Evolutionary conservation across 1,140 invertebrate genomes (phyloP).

Genomic region (Thaumetopoea pityocampa): DNA sequence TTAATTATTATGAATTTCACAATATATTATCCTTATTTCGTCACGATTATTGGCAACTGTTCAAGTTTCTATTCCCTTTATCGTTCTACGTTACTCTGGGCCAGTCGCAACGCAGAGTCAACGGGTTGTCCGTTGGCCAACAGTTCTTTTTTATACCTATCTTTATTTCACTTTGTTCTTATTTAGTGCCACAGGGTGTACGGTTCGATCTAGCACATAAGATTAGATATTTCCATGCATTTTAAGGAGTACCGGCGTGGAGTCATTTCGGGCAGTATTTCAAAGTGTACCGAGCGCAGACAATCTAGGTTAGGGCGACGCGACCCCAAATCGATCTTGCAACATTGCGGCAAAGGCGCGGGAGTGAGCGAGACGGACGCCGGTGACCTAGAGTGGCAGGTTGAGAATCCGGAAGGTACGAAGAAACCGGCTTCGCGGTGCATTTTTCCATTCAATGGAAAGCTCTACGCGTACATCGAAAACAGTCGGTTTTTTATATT

Average conservation of each 20-base stretch:
- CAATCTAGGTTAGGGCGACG: conserved; percentile 69
- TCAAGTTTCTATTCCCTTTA: no score
- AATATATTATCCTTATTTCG: no score
- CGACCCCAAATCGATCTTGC: conserved; percentile 59
- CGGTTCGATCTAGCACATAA: no score
- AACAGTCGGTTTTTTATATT: conserved; percentile 43
- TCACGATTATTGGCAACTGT: no score
- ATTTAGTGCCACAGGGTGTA: no score
- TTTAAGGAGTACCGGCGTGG: conserved; percentile 12
- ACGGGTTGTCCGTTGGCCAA: no score
- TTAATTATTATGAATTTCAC: no score
- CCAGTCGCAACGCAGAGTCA: no score
- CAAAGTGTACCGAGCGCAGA: conserved; percentile 46
- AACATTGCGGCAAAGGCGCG: conserved; percentile 32
- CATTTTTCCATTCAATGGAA: conserved; percentile 74
- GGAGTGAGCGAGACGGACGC: conserved; percentile 45
- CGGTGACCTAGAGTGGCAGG: conserved; percentile 69
- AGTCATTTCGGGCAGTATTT: conserved; percentile 36
- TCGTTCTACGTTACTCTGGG: no score
- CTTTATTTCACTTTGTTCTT: no score
- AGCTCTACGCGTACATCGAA: conserved; percentile 56
- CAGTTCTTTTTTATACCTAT: no score
- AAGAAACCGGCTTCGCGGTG: conserved; percentile 64
- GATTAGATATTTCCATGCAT: no score
- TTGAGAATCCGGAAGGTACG: conserved; percentile 73